Conservation (phyloP, 2,888 invertebrate genomes). For the Strigamia crassipes region DNA sequence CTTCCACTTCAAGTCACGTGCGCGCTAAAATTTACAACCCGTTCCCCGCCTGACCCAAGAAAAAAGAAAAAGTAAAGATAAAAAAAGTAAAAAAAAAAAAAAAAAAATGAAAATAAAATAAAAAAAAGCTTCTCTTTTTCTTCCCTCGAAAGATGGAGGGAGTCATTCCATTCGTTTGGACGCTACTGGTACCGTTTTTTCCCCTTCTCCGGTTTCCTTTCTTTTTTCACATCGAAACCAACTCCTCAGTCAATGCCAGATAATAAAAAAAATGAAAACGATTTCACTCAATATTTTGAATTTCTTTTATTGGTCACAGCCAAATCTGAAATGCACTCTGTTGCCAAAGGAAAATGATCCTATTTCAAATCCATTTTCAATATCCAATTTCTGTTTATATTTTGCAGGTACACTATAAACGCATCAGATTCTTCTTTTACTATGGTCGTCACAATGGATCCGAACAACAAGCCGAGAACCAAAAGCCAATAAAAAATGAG, state of each 20-base stretch:
- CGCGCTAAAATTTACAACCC: constrained; percentile 23
- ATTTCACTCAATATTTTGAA: constrained; percentile 33
- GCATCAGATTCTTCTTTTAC: constrained; percentile 31
- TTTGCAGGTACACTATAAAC: constrained; percentile 33
- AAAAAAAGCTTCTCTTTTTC: neutral
- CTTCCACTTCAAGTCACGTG: constrained; percentile 30
- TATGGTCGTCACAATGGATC: constrained; percentile 35
- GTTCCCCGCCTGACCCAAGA: neutral
- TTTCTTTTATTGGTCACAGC: constrained; percentile 19
- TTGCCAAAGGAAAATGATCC: constrained; percentile 31
- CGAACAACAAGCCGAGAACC: constrained; percentile 2
- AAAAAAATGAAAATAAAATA: neutral
- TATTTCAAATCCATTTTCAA: constrained; percentile 24
- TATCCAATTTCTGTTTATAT: constrained; percentile 33
- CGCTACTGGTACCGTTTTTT: constrained; percentile 28
- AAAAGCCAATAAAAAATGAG: constrained; percentile 17
- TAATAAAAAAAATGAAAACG: constrained; percentile 16
- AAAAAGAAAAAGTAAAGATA: neutral
- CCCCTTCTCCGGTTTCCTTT: neutral
- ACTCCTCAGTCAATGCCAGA: constrained; percentile 28
- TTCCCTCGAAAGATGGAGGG: constrained; percentile 2
- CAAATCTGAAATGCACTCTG: neutral
- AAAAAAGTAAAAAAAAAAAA: neutral
- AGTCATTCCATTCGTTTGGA: constrained; percentile 15
- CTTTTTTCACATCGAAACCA: neutral